These are phyloP conservation scores for Lytechinus variegatus DNA, from an alignment of 35 echinoderm and acorn worm species.

Conservation along the genomic window DNA sequence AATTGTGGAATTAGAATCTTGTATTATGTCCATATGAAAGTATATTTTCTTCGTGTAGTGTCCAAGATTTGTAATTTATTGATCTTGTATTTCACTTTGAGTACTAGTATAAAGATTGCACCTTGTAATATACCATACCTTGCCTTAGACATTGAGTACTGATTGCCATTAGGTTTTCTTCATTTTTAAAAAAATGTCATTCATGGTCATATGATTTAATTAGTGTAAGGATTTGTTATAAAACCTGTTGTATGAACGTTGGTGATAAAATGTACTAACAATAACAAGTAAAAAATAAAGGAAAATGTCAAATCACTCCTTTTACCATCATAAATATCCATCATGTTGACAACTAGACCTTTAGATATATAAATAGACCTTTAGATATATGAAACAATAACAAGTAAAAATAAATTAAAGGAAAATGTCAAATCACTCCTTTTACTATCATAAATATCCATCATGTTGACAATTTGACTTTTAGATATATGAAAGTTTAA, in stretches of 20 bases:
- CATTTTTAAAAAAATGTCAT: not conserved
- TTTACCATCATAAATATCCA: not conserved
- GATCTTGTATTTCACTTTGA: not conserved
- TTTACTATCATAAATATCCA: not conserved
- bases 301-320: not conserved
- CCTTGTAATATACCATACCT: not conserved
- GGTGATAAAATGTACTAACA: not conserved
- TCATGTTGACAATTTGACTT: no score
- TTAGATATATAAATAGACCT: no score
- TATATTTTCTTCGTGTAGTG: not conserved
- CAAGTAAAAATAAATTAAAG: no score
- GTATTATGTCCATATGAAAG: not conserved
- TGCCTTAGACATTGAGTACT: not conserved
- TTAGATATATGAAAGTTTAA: no score
- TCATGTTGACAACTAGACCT: no score
- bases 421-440: not conserved
- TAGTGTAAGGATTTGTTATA: not conserved
- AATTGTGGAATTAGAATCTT: not conserved
- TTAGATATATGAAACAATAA: not conserved
- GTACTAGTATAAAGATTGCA: not conserved
- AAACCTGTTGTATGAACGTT: not conserved
- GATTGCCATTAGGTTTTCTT: not conserved
- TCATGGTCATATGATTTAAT: not conserved
- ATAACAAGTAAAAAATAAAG: no score
- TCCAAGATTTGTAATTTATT: not conserved